Conservation (phyloP, 2,797 vertebrate genomes). For the Gobio occitaniae region DNA sequence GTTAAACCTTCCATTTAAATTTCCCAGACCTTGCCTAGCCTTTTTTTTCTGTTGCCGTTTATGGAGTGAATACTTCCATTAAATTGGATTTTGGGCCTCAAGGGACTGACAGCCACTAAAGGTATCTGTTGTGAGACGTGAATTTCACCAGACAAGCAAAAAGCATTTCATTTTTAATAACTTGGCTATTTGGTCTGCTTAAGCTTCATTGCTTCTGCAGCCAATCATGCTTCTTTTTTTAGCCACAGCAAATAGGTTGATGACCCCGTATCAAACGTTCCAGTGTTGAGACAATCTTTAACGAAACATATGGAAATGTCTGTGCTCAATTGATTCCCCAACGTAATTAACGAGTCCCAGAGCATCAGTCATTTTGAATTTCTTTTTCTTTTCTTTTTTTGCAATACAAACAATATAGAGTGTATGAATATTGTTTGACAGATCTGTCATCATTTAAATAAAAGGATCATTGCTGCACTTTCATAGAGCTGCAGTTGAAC, state of each 20-base stretch:
- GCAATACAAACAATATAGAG: neutral
- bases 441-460: neutral
- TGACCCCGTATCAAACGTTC: slow-evolving; percentile 47
- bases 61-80: slow-evolving; percentile 78
- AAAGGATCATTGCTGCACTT: neutral
- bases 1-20: slow-evolving; percentile 75
- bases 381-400: neutral
- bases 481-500: neutral
- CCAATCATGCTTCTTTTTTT: slow-evolving; percentile 70
- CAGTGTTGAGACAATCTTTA: slow-evolving; percentile 24
- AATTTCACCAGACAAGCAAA: slow-evolving; percentile 67
- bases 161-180: slow-evolving; percentile 69
- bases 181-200: slow-evolving; percentile 72
- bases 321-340: neutral
- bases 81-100: slow-evolving; percentile 79
- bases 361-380: neutral
- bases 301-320: slow-evolving; percentile 5
- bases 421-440: neutral
- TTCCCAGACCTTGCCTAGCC: slow-evolving; percentile 67
- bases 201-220: slow-evolving; percentile 70
- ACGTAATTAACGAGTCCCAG: neutral
- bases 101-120: slow-evolving; percentile 69
- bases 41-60: slow-evolving; percentile 65
- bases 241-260: slow-evolving; percentile 72
- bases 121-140: slow-evolving; percentile 69